Base-by-base conservation (phyloP, 2,113 vertebrate genomes). In the Protobothrops flavoviridis region DNA sequence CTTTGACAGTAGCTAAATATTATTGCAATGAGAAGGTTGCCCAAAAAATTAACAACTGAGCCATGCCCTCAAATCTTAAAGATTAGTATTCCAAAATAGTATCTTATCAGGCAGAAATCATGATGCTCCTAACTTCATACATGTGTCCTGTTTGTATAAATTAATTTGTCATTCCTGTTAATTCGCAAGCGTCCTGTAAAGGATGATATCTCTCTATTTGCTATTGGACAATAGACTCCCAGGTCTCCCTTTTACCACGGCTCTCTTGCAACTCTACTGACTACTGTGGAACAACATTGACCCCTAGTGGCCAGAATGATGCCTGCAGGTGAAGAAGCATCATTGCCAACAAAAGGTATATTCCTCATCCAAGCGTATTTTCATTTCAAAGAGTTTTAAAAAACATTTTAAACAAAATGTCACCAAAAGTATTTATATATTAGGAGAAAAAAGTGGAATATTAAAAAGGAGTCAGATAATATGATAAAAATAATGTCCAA, bases 221-320 rank as follows among this genome's bases (percentile, higher is more conserved):
- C 29, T 5, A 0, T 3, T 0, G 0, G 0, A 0, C 81, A 0
- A 0, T 0, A 20, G 0, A 6, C 0, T 23, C 10, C 20, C 15
- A 89, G 5, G 50, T 5, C 21, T n/a, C 20, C 2, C 0, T 0
- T 2, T 87, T 56, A 29, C 26, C 26, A 13, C 26, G 0, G 64
- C 64, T 33, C 5, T 69, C 12, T 2, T 29, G 74, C 53, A 45
- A 8, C 2, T 53, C 2, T 0, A 21, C 21, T 4, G 29, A 7
- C 45, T 96, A 96, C 48, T 52, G 29, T 92, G 94, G 97, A 94
- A 29, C 96, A 96, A 97, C 87, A 97, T 91, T 95, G 97, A 96
- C 98, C 97, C 94, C 97, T 95, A 96, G 97, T 45, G 98, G 97
- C 29, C 6, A 45, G 39, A 26, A 12, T 20, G 24, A 1, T 85